Evolutionary conservation across 2,113 vertebrate species (phyloP).

Genomic region (Boulengerochromis microlepis): DNA sequence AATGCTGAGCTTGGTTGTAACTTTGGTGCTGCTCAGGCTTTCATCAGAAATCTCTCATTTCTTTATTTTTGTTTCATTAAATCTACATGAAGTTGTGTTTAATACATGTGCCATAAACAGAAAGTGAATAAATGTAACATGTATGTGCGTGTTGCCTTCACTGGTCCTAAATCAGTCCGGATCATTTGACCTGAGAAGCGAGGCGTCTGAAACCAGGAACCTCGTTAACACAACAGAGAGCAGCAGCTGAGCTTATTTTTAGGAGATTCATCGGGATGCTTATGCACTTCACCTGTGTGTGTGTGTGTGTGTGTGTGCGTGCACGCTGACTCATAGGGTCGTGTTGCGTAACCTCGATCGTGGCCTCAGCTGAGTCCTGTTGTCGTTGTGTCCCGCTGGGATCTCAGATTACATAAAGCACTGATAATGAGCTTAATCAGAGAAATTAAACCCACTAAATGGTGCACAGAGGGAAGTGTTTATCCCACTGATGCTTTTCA

Average conservation of each 20-base stretch:
- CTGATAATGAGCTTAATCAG: not conserved
- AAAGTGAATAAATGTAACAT: not conserved
- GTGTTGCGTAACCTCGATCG: not conserved
- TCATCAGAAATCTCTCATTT: not conserved
- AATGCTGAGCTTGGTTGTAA: not conserved
- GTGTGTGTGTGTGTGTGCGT: not conserved
- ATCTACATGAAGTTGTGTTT: not conserved
- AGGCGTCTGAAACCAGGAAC: not conserved
- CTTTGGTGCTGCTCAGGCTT: not conserved
- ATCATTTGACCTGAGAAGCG: not conserved
- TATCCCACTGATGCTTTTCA: not conserved
- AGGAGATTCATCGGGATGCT: not conserved
- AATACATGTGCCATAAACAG: fast-evolving
- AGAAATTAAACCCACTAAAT: not conserved
- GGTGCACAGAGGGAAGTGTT: not conserved
- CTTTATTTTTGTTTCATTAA: not conserved
- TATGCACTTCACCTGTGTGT: not conserved
- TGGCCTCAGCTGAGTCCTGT: not conserved
- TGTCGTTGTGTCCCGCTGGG: not conserved
- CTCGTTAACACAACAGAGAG: fast-evolving
- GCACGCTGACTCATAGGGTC: not conserved
- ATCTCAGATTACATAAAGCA: not conserved
- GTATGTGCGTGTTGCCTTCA: fast-evolving
- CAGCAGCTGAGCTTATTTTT: not conserved
- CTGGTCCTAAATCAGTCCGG: not conserved